A percentile compares a stretch with the other conserved stretches of the same genome.
Evolutionary conservation across 1,140 invertebrate species (phyloP).

Genomic region (Pogonomyrmex californicus): DNA sequence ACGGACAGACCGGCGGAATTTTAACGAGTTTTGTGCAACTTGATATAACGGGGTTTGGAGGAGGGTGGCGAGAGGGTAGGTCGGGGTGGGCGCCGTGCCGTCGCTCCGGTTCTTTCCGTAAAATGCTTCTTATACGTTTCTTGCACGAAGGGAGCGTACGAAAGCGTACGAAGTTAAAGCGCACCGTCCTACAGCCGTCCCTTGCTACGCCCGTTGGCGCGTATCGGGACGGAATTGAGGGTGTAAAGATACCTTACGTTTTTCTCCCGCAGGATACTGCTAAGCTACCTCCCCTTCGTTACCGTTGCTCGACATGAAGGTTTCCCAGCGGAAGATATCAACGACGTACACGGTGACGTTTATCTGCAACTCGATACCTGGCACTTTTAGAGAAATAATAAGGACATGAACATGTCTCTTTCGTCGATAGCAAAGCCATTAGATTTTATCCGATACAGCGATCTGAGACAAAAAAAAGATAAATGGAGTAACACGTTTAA

Average conservation of each 20-base stretch:
- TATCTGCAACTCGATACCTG: slow-evolving; percentile 25
- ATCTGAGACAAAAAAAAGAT: not conserved
- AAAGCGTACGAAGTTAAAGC: slow-evolving; percentile 51
- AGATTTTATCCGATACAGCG: slow-evolving; percentile 8
- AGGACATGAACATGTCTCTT: not conserved
- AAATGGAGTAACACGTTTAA: not conserved
- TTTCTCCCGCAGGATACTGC: slow-evolving; percentile 29
- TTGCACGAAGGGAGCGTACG: slow-evolving; percentile 40
- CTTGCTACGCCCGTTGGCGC: slow-evolving; percentile 34
- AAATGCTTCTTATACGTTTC: slow-evolving; percentile 58
- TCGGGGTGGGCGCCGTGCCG: slow-evolving; percentile 19
- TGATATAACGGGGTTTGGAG: slow-evolving; percentile 72
- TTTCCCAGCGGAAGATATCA: slow-evolving; percentile 1
- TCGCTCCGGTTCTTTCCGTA: slow-evolving; percentile 46
- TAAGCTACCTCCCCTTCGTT: not conserved
- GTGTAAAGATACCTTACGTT: slow-evolving; percentile 58
- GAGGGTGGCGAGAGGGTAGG: not conserved
- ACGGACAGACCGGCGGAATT: slow-evolving; percentile 80
- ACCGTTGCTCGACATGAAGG: slow-evolving; percentile 18
- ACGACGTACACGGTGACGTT: slow-evolving; percentile 19
- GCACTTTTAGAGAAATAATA: slow-evolving; percentile 35
- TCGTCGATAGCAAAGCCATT: not conserved
- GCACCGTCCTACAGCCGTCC: not conserved
- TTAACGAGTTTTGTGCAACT: slow-evolving; percentile 83
- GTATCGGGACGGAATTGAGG: slow-evolving; percentile 54